Base-by-base conservation (phyloP, 1,140 invertebrate species). In the Medauroidea extradentata region DNA sequence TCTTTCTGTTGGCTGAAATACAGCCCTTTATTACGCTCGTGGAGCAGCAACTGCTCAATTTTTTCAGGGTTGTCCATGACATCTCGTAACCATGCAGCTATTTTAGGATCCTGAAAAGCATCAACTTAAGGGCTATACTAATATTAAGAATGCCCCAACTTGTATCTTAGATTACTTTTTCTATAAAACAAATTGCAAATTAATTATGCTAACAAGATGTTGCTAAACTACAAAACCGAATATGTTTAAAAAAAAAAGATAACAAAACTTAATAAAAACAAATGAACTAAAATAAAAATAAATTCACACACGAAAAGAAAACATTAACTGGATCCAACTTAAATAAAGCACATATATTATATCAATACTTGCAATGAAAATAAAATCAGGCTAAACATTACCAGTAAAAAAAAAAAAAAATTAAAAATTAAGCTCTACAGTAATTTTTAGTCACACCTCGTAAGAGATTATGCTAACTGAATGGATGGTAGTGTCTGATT, bases 41-140 rank as follows among this genome's bases (percentile, higher is more conserved):
- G 23, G 16, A 44, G 25, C n/a, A 43, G 34, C 19, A 55, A 44
- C 67, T 74, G 73, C 29, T 34, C 29, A 34, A 34, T 34, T 34
- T 34, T 34, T 55, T 73, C 65, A 49, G 67, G 34, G 54, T 71
- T 67, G 14, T 27, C 21, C 75, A 75, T 76, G 61, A 75, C 72
- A 41, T 70, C 61, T 68, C 70, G 70, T 42, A 77, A 67, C 73
- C 73, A 75, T 55, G 66, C 69, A 63, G 70, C 70, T 62, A 77
- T 67, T 63, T 71, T 74, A 38, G 75, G 73, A 69, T 77, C 76
- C 75, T 77, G 69, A 44, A 56, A 63, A 39, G 63, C 64, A 53
- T 51, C 53, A 24, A 50, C 48, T 50, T 14, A 21, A 21, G 48
- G 39, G 25, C 39, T 42, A n/a, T 13, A 41, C 29, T 29, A 21